Conservation (phyloP, 1,140 invertebrate species). For the Acromyrmex charruanus region DNA sequence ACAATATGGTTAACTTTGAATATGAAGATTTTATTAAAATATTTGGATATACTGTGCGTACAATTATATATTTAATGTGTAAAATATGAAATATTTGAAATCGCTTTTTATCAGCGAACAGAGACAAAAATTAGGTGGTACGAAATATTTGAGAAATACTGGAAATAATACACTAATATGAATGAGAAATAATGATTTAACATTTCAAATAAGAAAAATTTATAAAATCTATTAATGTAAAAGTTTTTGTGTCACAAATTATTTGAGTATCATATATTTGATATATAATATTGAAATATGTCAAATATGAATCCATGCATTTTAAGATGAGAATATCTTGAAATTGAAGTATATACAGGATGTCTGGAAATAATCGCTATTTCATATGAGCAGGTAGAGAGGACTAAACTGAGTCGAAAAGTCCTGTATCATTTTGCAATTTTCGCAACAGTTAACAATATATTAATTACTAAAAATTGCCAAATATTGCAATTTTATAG, state of each 20-base stretch:
- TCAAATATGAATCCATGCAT: slow-evolving; percentile 13
- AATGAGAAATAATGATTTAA: slow-evolving; percentile 11
- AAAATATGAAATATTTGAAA: slow-evolving; percentile 13
- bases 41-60: slow-evolving; percentile 19
- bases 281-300: slow-evolving; percentile 6
- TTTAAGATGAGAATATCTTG: slow-evolving; percentile 17
- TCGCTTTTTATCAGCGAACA: slow-evolving; percentile 63
- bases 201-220: not conserved
- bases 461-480: too few species aligned
- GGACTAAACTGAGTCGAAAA: too few species aligned
- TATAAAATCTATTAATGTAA: not conserved
- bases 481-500: too few species aligned
- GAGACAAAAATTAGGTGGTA: slow-evolving; percentile 56
- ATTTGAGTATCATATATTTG: not conserved
- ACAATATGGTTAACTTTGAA: slow-evolving; percentile 37
- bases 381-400: too few species aligned
- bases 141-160: not conserved
- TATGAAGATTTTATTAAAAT: slow-evolving; percentile 43
- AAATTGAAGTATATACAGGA: not conserved
- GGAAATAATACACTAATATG: not conserved
- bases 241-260: slow-evolving; percentile 15
- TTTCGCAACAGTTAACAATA: too few species aligned
- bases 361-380: too few species aligned
- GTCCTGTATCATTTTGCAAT: too few species aligned
- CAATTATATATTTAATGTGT: slow-evolving; percentile 21